phyloP scores from a whole-genome alignment of 2,113 vertebrate species.

The Percopsis transmontana region DNA sequence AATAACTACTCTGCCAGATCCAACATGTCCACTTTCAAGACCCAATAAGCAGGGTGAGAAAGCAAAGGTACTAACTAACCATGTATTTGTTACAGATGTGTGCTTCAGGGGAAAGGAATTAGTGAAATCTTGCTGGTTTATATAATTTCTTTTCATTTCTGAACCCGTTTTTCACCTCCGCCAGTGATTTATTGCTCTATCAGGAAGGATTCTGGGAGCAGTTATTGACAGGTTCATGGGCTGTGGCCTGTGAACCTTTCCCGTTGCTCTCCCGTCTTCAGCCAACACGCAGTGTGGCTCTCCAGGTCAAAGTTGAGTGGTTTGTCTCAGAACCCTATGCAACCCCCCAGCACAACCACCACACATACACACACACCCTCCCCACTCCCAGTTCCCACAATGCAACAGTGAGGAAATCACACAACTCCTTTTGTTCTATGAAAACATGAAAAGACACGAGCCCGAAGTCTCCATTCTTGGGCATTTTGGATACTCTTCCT shows the following conservation, averaged over 20 bases:
- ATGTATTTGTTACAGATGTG: no score
- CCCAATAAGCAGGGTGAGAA: constrained; percentile 1
- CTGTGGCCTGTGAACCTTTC: constrained; percentile 37
- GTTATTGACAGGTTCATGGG: not conserved
- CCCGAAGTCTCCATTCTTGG: not conserved
- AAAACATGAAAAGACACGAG: constrained; percentile 52
- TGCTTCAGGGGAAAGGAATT: no score
- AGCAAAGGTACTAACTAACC: no score
- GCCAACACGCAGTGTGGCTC: constrained; percentile 44
- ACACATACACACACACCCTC: constrained; percentile 16
- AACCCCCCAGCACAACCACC: not conserved
- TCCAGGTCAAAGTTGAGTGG: constrained; percentile 72
- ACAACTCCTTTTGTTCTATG: constrained; percentile 64
- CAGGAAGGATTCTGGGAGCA: not conserved
- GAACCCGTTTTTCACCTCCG: no score
- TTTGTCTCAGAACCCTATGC: constrained; percentile 41
- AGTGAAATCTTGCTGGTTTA: no score
- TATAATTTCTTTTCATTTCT: no score
- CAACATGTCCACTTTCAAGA: not conserved
- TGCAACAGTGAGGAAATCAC: constrained; percentile 67
- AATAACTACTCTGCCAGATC: not conserved
- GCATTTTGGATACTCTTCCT: no score
- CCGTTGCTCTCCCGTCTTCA: constrained; percentile 58
- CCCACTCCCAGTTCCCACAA: constrained; percentile 57
- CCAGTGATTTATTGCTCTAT: constrained; percentile 3